Conservation (phyloP, 37 sponge, comb jelly and placozoan species). For the Bolinopsis microptera region DNA sequence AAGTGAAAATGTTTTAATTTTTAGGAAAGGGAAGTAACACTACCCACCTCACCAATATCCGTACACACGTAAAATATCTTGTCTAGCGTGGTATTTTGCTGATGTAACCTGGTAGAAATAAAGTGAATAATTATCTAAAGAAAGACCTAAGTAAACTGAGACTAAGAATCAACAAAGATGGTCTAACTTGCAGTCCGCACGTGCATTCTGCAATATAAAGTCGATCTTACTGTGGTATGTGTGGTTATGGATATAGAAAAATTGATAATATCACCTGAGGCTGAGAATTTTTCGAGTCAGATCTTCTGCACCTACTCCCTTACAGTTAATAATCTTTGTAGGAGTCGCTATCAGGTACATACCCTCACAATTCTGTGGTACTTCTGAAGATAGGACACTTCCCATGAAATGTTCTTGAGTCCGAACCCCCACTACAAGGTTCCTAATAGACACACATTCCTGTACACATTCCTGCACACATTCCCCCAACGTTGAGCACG, state of each 20-base stretch:
- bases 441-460: neutral
- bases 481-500: neutral
- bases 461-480: neutral
- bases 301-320: neutral
- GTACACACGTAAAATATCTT: slow-evolving; percentile 29
- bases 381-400: neutral
- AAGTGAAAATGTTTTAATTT: too few species aligned
- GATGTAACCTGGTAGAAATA: too few species aligned
- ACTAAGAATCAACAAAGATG: too few species aligned
- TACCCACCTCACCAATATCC: slow-evolving; percentile 17
- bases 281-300: neutral
- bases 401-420: neutral
- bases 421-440: neutral
- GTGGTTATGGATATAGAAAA: too few species aligned
- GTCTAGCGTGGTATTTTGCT: neutral
- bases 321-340: neutral
- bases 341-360: neutral
- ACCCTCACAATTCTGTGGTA: neutral
- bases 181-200: too few species aligned
- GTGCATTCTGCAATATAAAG: too few species aligned
- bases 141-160: too few species aligned
- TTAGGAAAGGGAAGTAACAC: too few species aligned
- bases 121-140: too few species aligned
- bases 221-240: too few species aligned
- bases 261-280: neutral